Evolutionary conservation across 2,113 vertebrate species (phyloP).

Genomic region (Austrofundulus limnaeus): DNA sequence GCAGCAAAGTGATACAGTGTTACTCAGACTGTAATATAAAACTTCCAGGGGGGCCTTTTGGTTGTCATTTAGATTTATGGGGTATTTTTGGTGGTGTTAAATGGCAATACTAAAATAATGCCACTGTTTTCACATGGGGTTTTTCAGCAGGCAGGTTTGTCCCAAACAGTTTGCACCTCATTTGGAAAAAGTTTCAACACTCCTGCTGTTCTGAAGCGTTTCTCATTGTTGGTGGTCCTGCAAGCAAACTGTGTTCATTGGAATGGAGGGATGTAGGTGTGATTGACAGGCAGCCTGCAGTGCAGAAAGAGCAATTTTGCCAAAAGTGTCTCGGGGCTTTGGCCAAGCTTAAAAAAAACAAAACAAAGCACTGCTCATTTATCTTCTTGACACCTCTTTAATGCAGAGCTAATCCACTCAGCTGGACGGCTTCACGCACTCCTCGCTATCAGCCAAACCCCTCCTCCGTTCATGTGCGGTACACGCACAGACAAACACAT

Average conservation of each 20-base stretch:
- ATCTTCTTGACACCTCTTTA: constrained; percentile 75
- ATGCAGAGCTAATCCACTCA: constrained; percentile 71
- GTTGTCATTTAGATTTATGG: constrained; percentile 1
- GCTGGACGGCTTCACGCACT: constrained; percentile 34
- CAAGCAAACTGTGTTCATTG: constrained; percentile 17
- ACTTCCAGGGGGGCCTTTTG: not conserved
- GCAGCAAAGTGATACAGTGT: not conserved
- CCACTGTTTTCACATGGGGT: not conserved
- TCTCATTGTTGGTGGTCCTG: constrained; percentile 30
- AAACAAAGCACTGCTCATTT: constrained; percentile 56
- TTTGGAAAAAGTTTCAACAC: not conserved
- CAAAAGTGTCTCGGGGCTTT: constrained; percentile 48
- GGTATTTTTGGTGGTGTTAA: not conserved
- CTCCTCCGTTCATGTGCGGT: too few relatives aligned
- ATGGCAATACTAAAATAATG: not conserved
- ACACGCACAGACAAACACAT: not conserved
- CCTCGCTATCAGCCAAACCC: constrained; percentile 7
- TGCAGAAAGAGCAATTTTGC: constrained; percentile 58
- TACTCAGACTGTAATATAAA: not conserved
- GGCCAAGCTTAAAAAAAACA: constrained; percentile 32
- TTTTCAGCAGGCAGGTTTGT: not conserved
- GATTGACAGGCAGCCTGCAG: constrained; percentile 63
- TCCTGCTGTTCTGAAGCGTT: constrained; percentile 35
- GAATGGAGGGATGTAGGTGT: constrained; percentile 42
- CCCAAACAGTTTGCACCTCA: not conserved